Percentiles rank a stretch among this genome's conserved stretches.
Conservation (phyloP, 2,797 vertebrate genomes). For the Lateolabrax maculatus region DNA sequence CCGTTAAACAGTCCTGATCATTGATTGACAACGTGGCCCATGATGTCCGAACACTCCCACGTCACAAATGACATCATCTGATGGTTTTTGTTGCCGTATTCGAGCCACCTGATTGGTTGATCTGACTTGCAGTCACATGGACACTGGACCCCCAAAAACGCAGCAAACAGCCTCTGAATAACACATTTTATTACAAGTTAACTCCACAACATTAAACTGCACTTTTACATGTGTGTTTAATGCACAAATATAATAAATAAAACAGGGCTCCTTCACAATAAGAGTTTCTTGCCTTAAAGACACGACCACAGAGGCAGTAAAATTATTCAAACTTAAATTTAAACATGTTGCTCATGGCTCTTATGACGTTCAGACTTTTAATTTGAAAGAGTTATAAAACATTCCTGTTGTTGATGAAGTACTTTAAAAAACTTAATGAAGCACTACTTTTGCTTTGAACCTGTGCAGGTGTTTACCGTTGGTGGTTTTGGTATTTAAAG, state of each 20-base stretch:
- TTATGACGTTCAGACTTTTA: background rate
- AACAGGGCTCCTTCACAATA: background rate
- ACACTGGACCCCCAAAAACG: too few species aligned
- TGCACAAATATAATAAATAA: too few species aligned
- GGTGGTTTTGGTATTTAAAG: conserved; percentile 24
- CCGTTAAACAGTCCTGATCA: background rate
- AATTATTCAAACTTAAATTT: too few species aligned
- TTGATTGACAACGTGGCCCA: background rate
- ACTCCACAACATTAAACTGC: background rate
- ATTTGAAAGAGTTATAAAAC: background rate
- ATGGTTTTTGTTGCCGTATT: too few species aligned
- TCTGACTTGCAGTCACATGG: too few species aligned
- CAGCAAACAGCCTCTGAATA: background rate
- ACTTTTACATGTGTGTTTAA: background rate
- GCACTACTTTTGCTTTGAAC: background rate
- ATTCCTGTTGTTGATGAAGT: conserved; percentile 11
- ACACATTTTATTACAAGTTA: too few species aligned
- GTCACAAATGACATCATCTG: too few species aligned
- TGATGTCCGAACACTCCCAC: background rate
- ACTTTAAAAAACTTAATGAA: conserved; percentile 1
- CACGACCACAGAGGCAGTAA: too few species aligned
- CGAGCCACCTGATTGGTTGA: background rate
- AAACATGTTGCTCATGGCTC: too few species aligned
- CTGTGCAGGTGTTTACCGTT: background rate
- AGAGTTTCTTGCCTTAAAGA: background rate